These are phyloP conservation scores for Phragmatobia fuliginosa DNA, from an alignment of 2,888 invertebrate species.

Conservation along the genomic window DNA sequence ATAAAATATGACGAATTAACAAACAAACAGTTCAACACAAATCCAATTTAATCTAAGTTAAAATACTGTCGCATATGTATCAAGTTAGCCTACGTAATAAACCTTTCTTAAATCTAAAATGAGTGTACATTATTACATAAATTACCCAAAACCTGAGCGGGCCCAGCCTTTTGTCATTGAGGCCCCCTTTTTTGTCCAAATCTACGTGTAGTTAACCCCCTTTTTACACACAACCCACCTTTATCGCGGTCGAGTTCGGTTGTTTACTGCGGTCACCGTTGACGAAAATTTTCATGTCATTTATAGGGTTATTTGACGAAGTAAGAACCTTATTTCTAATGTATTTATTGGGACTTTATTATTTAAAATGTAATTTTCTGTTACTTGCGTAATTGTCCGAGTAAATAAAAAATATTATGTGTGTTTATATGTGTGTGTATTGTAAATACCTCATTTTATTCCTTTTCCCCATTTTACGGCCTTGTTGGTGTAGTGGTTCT, in stretches of 20 bases:
- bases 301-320: conserved; percentile 8
- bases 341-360: conserved; percentile 5
- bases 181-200: conserved; percentile 15
- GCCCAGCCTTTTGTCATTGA: conserved; percentile 6
- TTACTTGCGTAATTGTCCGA: background rate
- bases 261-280: conserved; percentile 17
- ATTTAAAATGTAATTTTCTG: background rate
- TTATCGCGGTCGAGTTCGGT: conserved; percentile 14
- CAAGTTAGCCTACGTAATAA: conserved; percentile 1
- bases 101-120: conserved; percentile 16
- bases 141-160: conserved; percentile 18
- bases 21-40: background rate
- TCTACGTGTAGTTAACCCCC: conserved; percentile 16
- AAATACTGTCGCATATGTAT: background rate
- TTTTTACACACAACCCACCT: conserved; percentile 24
- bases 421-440: background rate
- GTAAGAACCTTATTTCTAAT: conserved; percentile 1
- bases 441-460: no score
- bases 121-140: conserved; percentile 21
- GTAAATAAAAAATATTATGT: no score
- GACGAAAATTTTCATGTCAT: conserved; percentile 14
- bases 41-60: background rate
- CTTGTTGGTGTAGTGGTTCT: no score
- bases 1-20: background rate
- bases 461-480: no score